Evolutionary conservation across 1,140 invertebrate genomes (phyloP).

Genomic region (Cherax quadricarinatus): DNA sequence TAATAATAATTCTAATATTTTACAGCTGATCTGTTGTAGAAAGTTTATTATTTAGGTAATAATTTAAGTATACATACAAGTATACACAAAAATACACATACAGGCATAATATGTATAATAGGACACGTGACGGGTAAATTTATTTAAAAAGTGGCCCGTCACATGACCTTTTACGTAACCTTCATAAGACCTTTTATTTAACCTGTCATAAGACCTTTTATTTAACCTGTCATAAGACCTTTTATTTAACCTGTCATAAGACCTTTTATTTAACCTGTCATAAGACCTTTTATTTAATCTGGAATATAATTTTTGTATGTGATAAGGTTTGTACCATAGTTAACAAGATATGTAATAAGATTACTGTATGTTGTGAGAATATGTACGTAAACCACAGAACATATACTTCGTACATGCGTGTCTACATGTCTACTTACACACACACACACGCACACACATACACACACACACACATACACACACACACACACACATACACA

Average conservation of each 20-base stretch:
- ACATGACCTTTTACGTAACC: background rate
- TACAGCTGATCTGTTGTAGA: too few relatives aligned
- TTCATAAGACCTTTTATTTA: background rate
- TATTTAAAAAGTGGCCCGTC: background rate
- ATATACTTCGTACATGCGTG: background rate
- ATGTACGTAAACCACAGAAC: background rate
- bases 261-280: background rate
- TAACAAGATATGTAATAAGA: too few relatives aligned
- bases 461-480: too few relatives aligned
- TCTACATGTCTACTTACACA: background rate
- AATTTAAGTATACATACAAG: too few relatives aligned
- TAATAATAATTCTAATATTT: too few relatives aligned
- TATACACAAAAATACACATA: too few relatives aligned
- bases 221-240: background rate
- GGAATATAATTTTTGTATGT: background rate
- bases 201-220: background rate
- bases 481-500: background rate
- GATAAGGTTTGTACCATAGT: background rate
- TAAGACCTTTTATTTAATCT: background rate
- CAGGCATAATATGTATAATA: too few relatives aligned
- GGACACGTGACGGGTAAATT: background rate
- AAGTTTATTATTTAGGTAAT: too few relatives aligned
- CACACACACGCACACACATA: background rate
- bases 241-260: background rate
- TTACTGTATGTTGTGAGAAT: background rate